These are phyloP conservation scores for Malurus leucopterus DNA, from an alignment of 2,797 vertebrate species.

Conservation along the genomic window DNA sequence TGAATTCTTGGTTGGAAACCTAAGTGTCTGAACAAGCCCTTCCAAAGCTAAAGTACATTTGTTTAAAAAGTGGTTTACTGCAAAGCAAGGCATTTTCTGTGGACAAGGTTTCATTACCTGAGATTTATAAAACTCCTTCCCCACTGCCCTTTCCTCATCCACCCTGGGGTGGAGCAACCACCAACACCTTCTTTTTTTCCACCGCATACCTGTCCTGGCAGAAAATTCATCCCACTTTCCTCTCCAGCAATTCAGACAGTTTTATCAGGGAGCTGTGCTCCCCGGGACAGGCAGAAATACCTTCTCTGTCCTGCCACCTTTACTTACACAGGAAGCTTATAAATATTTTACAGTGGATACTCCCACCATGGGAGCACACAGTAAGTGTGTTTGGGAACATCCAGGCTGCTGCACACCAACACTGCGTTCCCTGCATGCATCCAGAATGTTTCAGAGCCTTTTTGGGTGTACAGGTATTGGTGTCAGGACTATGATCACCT, in stretches of 20 bases:
- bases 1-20: constrained; percentile 29
- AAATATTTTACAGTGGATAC: not conserved
- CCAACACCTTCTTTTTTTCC: not conserved
- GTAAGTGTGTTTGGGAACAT: not conserved
- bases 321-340: not conserved
- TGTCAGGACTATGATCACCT: not conserved
- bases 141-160: constrained; percentile 27
- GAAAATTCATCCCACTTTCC: constrained; percentile 37
- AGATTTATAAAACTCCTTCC: constrained; percentile 41
- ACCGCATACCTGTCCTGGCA: constrained; percentile 24
- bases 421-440: accelerated
- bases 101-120: constrained; percentile 32
- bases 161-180: not conserved
- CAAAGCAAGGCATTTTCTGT: constrained; percentile 5
- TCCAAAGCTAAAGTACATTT: constrained; percentile 11
- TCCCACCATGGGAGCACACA: not conserved
- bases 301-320: not conserved
- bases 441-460: not conserved
- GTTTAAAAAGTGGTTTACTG: not conserved
- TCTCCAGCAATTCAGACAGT: constrained; percentile 20
- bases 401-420: not conserved
- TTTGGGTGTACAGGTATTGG: not conserved
- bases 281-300: not conserved
- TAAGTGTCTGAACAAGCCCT: constrained; percentile 21
- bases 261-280: not conserved